Base-by-base conservation (phyloP, 2,113 vertebrate species). In the Vulpes ferrilata region DNA sequence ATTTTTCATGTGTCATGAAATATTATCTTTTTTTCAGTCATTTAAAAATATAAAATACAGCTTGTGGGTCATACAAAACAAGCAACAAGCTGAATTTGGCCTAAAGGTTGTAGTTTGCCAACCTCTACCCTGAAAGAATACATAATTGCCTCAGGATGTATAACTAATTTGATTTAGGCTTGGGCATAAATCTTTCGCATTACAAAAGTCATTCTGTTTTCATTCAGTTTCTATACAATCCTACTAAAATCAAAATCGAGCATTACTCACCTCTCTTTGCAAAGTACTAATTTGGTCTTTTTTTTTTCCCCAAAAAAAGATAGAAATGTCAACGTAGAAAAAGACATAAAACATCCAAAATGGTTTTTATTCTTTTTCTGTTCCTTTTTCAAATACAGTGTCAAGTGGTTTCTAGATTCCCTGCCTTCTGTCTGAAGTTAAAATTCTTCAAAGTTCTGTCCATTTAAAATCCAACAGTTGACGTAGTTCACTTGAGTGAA, bases 381-480 rank as follows among this genome's bases (percentile, higher is more conserved):
- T 65, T 71, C 11, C n/a, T 87, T 94, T 96, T 96, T 90, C 62
- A 95, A 86, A 79, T 51, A 7, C 6, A 74, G 2, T 30, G 48
- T 95, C 87, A 88, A 59, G 19, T 79, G 15, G 30, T 90, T 25
- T 57, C 51, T 55, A 78, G 67, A 48, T 90, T 65, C 57, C 7
- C n/a, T 87, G 60, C 27, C 60, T 22, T 94, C 60, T 92, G 32
- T 73, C 74, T 79, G 17, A 73, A 92, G 32, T 38, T 55, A n/a
- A 87, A 95, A 78, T 78, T 92, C 48, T 94, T 94, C 74, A 53
- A 90, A 57, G 86, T 30, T 78, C 32, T 79, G 7, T 32, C 16
- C 53, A 16, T 60, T 62, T 82, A 79, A 83, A 83, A 17, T 65
- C 22, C 53, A 90, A 48, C 6, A 76, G 11, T 64, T 62, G 82